A percentile compares a stretch with the other conserved stretches of the same genome.
phyloP scores from a whole-genome alignment of 2,888 invertebrate species.

The Didymodactylos carnosus region DNA sequence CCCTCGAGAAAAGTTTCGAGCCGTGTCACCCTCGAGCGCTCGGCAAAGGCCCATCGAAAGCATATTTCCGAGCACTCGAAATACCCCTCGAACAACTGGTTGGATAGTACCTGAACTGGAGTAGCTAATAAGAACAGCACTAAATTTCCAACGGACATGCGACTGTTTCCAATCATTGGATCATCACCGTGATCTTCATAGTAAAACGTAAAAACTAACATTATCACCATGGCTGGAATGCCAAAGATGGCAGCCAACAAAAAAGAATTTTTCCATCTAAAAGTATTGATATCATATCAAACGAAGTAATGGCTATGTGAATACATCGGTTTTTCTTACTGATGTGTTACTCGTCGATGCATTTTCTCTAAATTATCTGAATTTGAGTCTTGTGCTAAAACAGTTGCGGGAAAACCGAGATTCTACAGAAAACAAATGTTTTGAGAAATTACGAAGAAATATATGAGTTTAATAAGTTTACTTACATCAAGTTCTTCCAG shows the following conservation, averaged over 20 bases:
- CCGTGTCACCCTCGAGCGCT: too few relatives aligned
- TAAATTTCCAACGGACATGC: constrained; percentile 77
- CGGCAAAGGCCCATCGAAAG: too few relatives aligned
- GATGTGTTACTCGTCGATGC: background rate
- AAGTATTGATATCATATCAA: background rate
- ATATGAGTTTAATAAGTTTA: too few relatives aligned
- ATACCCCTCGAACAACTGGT: too few relatives aligned
- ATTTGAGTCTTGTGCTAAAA: background rate
- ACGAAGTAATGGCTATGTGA: too few relatives aligned
- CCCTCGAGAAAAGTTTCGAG: too few relatives aligned
- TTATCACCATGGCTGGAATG: constrained; percentile 77
- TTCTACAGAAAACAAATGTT: background rate
- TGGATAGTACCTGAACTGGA: constrained; percentile 80
- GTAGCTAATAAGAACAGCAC: constrained; percentile 77
- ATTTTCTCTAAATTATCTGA: background rate
- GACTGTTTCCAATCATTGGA: constrained; percentile 42
- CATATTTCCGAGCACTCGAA: too few relatives aligned
- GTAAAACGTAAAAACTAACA: constrained; percentile 69
- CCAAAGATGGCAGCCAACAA: constrained; percentile 77
- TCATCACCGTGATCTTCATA: background rate
- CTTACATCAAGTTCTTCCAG: background rate
- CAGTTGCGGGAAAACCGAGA: background rate
- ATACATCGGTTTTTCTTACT: too few relatives aligned
- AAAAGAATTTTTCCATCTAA: constrained; percentile 68
- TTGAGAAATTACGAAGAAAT: too few relatives aligned